These are phyloP conservation scores for Sebastes steindachneri DNA, from an alignment of 2,797 vertebrate species.

Conservation along the genomic window DNA sequence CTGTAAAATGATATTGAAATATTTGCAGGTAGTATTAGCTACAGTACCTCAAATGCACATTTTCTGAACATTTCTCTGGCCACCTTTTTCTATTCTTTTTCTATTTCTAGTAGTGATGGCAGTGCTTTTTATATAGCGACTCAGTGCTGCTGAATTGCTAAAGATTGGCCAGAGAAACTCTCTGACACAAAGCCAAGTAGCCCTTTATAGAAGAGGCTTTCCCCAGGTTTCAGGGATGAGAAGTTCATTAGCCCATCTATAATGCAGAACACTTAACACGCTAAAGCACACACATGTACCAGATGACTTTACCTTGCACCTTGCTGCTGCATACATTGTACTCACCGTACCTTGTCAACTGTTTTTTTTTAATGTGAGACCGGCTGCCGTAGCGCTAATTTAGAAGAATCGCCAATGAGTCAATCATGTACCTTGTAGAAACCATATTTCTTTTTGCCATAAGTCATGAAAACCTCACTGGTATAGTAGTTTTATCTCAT, in stretches of 20 bases:
- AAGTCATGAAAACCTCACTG: not conserved
- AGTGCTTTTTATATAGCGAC: not conserved
- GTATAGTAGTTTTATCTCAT: not conserved
- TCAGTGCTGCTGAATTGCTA: not conserved
- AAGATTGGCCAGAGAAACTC: not conserved
- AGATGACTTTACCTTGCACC: not conserved
- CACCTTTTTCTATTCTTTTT: not conserved
- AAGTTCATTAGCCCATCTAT: not conserved
- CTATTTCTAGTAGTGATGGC: not conserved
- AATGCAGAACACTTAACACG: not conserved
- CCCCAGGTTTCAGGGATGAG: not conserved
- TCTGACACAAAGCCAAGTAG: not conserved
- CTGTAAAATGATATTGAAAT: conserved; percentile 10
- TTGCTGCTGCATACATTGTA: not conserved
- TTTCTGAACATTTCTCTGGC: not conserved
- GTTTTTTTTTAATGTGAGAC: not conserved
- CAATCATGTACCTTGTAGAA: not conserved
- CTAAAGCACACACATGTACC: not conserved
- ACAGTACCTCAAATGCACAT: not conserved
- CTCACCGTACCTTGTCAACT: not conserved
- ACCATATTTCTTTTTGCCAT: rapidly evolving
- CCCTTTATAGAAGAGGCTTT: not conserved
- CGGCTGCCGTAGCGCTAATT: not conserved
- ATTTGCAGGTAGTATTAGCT: not conserved
- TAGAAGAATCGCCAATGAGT: not conserved